Conservation (phyloP, 1,140 invertebrate species). For the Prorops nasuta region DNA sequence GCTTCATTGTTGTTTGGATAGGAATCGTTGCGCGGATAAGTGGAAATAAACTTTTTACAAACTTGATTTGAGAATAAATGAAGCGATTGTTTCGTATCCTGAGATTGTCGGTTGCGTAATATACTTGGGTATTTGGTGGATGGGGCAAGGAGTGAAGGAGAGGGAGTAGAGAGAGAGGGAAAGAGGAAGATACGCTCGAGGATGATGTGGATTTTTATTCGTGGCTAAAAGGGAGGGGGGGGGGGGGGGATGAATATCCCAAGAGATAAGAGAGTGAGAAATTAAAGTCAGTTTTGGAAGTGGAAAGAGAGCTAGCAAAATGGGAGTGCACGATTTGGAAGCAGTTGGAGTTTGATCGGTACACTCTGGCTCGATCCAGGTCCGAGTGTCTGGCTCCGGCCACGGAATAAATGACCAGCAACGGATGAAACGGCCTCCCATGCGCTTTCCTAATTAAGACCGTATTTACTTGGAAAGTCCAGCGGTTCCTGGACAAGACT, state of each 20-base stretch:
- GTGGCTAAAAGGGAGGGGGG: no score
- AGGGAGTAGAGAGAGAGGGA: no score
- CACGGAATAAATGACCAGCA: constrained; percentile 49
- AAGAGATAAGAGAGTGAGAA: constrained; percentile 8
- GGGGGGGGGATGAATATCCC: constrained; percentile 14
- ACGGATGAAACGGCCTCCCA: constrained; percentile 46
- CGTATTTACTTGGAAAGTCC: no score
- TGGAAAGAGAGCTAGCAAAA: constrained; percentile 6
- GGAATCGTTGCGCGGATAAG: constrained; percentile 20
- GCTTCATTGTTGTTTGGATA: constrained; percentile 21
- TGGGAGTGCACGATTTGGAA: constrained; percentile 29
- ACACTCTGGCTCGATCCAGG: constrained; percentile 36
- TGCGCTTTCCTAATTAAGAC: constrained; percentile 44
- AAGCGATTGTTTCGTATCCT: no score
- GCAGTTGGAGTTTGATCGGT: constrained; percentile 45
- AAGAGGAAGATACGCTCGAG: constrained; percentile 14
- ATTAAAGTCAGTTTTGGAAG: no score
- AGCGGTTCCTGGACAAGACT: no score
- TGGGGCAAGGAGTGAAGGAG: no score
- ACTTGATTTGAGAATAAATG: no score
- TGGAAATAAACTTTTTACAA: no score
- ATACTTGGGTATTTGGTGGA: no score
- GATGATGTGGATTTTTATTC: constrained; percentile 34
- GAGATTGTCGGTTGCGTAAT: no score
- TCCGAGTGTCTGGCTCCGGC: constrained; percentile 36